phyloP scores from a whole-genome alignment of 1,140 invertebrate species.

The Penaeus chinensis region DNA sequence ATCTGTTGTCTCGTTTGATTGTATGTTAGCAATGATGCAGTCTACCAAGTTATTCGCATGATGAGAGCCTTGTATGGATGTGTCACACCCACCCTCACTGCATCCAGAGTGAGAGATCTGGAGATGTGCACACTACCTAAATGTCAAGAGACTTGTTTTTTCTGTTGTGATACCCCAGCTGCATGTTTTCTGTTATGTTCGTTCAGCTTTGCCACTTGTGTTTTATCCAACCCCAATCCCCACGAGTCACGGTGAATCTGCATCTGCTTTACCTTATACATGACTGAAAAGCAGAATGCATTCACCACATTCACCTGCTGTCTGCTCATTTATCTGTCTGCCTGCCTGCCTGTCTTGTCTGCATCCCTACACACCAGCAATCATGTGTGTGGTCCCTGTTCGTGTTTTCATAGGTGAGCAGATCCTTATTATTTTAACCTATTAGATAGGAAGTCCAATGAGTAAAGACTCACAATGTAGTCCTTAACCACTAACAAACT shows the following conservation, averaged over 20 bases:
- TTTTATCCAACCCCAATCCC: too few species aligned
- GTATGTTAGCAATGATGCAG: too few species aligned
- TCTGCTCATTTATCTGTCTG: constrained; percentile 34
- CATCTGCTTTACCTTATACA: constrained; percentile 41
- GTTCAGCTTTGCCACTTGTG: too few species aligned
- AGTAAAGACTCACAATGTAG: background rate
- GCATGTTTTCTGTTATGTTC: too few species aligned
- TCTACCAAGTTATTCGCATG: too few species aligned
- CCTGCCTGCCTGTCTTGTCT: constrained; percentile 31
- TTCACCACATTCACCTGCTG: constrained; percentile 27
- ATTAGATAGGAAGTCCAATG: background rate
- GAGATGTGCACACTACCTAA: too few species aligned
- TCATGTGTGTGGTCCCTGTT: background rate
- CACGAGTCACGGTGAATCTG: constrained; percentile 1
- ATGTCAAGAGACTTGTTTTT: too few species aligned
- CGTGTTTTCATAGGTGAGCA: constrained; percentile 45
- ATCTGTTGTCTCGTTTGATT: too few species aligned
- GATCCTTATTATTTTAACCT: constrained; percentile 13
- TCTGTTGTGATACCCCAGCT: too few species aligned
- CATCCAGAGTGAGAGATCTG: too few species aligned
- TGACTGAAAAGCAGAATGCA: constrained; percentile 47
- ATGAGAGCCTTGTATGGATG: too few species aligned
- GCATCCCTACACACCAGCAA: constrained; percentile 42
- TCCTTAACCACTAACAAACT: background rate
- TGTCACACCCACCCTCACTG: too few species aligned